A percentile compares a stretch with the other conserved stretches of the same genome.
These are phyloP conservation scores for Mormyrops boulengeri DNA, from an alignment of 2,797 vertebrate genomes.

Conservation along the genomic window DNA sequence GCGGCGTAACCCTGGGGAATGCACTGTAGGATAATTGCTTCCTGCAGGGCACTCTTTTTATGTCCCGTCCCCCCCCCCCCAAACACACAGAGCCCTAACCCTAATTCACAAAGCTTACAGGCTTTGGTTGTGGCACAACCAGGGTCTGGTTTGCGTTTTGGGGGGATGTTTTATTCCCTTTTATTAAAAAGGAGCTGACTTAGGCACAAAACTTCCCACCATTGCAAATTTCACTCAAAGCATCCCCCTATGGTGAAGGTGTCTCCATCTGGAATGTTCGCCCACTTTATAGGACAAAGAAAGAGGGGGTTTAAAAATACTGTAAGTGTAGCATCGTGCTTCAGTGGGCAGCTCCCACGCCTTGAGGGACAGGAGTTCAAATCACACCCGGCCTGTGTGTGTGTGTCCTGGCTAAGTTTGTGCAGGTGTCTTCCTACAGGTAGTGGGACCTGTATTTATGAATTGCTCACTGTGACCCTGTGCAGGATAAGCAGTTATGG, in stretches of 20 bases:
- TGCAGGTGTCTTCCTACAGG: not conserved
- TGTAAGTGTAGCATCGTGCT: not conserved
- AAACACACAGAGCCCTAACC: not conserved
- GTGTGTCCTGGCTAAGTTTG: not conserved
- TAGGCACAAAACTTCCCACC: conserved; percentile 35
- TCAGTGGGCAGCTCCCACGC: not conserved
- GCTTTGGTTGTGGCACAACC: conserved; percentile 23
- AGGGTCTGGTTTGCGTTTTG: conserved; percentile 49
- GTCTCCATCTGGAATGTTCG: not conserved
- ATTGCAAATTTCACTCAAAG: conserved; percentile 21
- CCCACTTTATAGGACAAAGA: conserved; percentile 18
- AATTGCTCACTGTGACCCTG: not conserved
- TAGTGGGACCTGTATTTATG: not conserved
- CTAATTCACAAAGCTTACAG: conserved; percentile 30
- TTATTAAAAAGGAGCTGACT: conserved; percentile 45
- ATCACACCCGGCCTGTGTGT: not conserved
- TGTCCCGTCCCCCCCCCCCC: conserved; percentile 10
- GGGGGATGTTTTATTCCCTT: conserved; percentile 49
- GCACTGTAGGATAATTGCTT: conserved; percentile 28
- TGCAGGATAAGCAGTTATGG: not conserved
- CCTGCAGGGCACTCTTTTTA: conserved; percentile 34
- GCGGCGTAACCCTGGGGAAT: conserved; percentile 10
- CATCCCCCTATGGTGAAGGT: conserved; percentile 16
- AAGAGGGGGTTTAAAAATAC: not conserved
- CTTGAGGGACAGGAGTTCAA: not conserved